Evolutionary conservation across 2,113 vertebrate species (phyloP), one percentile per base, ranked within the genome.

Genomic region (Heteronetta atricapilla): DNA sequence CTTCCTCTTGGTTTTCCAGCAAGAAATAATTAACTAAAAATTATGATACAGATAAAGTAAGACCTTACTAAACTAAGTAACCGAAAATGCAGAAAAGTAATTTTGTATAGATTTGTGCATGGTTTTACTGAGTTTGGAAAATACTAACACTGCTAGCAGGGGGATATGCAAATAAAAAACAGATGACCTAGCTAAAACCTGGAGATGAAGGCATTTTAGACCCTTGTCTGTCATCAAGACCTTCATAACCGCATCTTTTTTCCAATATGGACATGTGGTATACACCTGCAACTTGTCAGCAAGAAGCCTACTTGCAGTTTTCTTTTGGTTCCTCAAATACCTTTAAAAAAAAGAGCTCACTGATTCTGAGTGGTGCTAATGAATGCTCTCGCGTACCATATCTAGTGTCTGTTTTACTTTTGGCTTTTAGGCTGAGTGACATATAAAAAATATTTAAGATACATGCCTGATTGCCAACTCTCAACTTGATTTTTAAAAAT

Each of bases 211-310:
- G 87, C 82, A 93, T 88, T 82, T 89, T 90, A 91, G 90, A 93
- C 76, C 96, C 90, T 87, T 94, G 92, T 95, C 97, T 97, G 95
- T 97, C 96, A 96, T 74, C 97, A 94, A 76, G 77, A 60, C 69
- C 75, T 60, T 86, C 88, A 86, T 33, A 82, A 90, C 73, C 0
- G 6, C 63, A 86, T 88, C 72, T 84, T 95, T 95, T 95, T 93
- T 83, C 72, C 84, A 86, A 10, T n/a, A 79, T 8, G 64, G 79
- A 92, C 97, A 96, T 88, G 96, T 96, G 97, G 96, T 79, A 62
- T 94, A 95, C 96, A 97, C 97, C 97, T 97, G 97, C 58, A 90
- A 58, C 77, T 94, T 91, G 34, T 50, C 94, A 96, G 93, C 91
- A 95, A 64, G 50, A 76, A 34, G 50, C 20, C 94, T 68, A 53